Base-by-base conservation (phyloP, 1,140 invertebrate genomes). In the roundworm (Caenorhabditis elegans) region DNA sequence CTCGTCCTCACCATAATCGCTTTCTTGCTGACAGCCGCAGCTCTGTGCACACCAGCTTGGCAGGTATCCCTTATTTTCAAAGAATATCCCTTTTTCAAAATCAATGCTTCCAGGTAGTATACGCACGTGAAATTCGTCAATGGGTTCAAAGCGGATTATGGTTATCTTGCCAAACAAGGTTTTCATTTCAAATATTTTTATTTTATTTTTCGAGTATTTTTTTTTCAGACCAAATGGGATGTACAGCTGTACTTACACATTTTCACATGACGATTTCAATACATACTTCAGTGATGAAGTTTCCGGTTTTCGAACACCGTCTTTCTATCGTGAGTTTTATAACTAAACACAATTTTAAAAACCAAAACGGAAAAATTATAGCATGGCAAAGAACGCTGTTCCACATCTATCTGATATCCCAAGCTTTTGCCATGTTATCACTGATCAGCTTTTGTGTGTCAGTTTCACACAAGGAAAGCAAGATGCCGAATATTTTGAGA, bases 131-230 rank as follows among this genome's bases (percentile, higher is more conserved):
- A 51, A 55, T 84, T 17, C 75, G 78, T 15, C 83, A 84, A 75
- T 84, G 83, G 83, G 79, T 84, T 5, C 83, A 84, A 65, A 84
- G 78, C 53, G 83, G 83, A 22, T 78, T 84, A 24, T 84, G 83
- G 83, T 31, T 84, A 46, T 82, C 65, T 8, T 84, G 83, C 39
- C 83, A 84, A 47, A 84, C 83, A 28, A 78, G 82, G 82, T 83
- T 31, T 43, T 26, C n/a, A 28, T n/a, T n/a, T n/a, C n/a, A n/a
- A n/a, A 26, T 31, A 47, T 78, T 48, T 36, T 82, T 39, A 22
- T 82, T 34, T 8, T 28, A 43, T 76, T 15, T 76, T 31, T 10
- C 19, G 10, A 13, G 19, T 31, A 31, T 76, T 13, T 26, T 11
- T 47, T 51, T 80, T 80, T 53, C 70, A 83, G 83, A 46, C 83